Conservation (phyloP, 2,888 invertebrate genomes). For the Drosophila meridiana region DNA sequence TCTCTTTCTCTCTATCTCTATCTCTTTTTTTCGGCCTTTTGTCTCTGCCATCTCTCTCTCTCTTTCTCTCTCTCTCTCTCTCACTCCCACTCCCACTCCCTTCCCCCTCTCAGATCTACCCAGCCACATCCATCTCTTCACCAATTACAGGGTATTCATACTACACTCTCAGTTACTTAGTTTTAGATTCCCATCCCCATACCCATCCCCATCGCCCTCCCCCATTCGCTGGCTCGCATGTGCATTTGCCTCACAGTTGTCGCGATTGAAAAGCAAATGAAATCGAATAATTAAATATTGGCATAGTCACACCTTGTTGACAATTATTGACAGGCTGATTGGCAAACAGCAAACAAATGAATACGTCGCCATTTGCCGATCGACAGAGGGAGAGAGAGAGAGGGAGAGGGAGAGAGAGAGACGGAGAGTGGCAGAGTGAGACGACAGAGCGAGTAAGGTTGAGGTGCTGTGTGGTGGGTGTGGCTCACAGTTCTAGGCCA, state of each 20-base stretch:
- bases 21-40: neutral
- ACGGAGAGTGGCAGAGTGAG: neutral
- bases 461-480: constrained; percentile 40
- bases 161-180: constrained; percentile 3
- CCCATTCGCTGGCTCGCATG: neutral
- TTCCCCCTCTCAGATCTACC: too few relatives aligned
- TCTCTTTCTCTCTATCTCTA: neutral
- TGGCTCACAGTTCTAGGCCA: constrained; percentile 53
- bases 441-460: neutral
- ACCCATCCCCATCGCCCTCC: neutral
- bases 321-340: constrained; percentile 81
- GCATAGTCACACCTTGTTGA: constrained; percentile 80
- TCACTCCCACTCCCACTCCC: neutral
- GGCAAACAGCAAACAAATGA: constrained; percentile 79
- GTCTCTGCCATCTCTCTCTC: neutral
- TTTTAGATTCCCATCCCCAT: neutral
- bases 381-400: neutral
- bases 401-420: neutral
- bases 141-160: constrained; percentile 27
- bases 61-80: neutral
- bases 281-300: constrained; percentile 80
- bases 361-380: constrained; percentile 65
- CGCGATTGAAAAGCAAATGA: constrained; percentile 65
- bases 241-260: constrained; percentile 39
- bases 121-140: neutral